Base-by-base conservation (phyloP, 2,797 vertebrate species). In the Eutrigla gurnardus region DNA sequence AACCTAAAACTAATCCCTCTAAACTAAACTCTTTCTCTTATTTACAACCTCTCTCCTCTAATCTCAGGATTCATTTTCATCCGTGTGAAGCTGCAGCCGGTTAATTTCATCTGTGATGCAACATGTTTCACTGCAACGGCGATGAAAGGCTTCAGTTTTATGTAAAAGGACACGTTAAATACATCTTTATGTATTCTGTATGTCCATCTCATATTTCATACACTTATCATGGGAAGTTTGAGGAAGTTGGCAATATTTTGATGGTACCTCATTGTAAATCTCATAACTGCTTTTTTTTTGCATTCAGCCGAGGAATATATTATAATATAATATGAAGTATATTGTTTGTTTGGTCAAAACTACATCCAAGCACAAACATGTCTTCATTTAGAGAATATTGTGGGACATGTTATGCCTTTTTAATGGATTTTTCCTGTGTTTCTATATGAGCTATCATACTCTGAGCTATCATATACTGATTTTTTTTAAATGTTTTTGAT, bases 51-150 rank as follows among this genome's bases (percentile, higher is more conserved):
- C 54, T 75, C 71, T 63, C 50, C 47, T 83, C 60, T 86, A 90
- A 88, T 88, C 77, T 81, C 46, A 53, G 68, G 76, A 85, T 90
- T 82, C 55, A 82, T 90, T 71, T 77, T 65, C 15, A 45, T 74
- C 73, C 54, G 57, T 53, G 59, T 59, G 53, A 64, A 81, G 70
- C 65, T 81, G 80, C 66, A 75, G 55, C 69, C 46, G 73, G 65
- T 86, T 88, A 54, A 87, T 86, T 87, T 90, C 80, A 87, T 70
- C 59, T 61, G 39, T 52, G 39, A 40, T 45, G 40, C 25, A 50
- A 54, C 4, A 11, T 62, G 67, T 54, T n/a, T 49, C 13, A 70
- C n/a, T n/a, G 43, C 45, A 40, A 54, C 11, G 2, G 0, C 25
- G 53, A 49, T 43, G 7, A 55, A 52, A 18, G n/a, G 10, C 37